Percentiles rank a stretch among this genome's conserved stretches.
These are phyloP conservation scores for Crotalus tigris DNA, from an alignment of 2,113 vertebrate genomes.

Conservation along the genomic window DNA sequence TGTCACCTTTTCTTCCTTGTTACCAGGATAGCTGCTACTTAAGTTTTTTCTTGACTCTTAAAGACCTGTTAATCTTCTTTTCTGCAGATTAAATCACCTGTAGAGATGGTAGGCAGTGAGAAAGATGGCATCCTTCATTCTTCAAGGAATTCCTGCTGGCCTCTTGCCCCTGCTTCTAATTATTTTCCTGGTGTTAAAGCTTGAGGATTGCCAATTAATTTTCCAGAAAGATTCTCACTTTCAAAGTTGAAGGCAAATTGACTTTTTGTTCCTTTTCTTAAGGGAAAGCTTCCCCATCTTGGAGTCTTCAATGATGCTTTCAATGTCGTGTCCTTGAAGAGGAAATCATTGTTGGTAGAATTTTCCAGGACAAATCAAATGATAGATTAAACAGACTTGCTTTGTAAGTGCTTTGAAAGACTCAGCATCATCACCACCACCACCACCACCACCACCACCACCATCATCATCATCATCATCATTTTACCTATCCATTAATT, in stretches of 20 bases:
- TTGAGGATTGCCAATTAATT: conserved; percentile 55
- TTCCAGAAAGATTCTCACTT: conserved; percentile 47
- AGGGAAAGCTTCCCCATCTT: conserved; percentile 8
- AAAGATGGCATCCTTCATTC: conserved; percentile 15
- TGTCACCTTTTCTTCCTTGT: background rate
- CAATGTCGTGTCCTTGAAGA: background rate
- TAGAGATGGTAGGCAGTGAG: conserved; percentile 17
- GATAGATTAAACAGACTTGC: background rate
- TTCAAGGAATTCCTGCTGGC: conserved; percentile 21
- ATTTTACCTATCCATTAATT: too few species aligned
- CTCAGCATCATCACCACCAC: too few species aligned
- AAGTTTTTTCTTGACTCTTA: conserved; percentile 27
- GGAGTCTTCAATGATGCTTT: conserved; percentile 31
- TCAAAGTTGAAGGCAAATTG: conserved; percentile 51
- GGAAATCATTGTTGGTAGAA: background rate
- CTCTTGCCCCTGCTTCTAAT: conserved; percentile 37
- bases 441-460: too few species aligned
- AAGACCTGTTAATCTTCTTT: conserved; percentile 47
- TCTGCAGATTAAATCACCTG: conserved; percentile 18
- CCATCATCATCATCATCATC: too few species aligned
- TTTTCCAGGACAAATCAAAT: conserved; percentile 12
- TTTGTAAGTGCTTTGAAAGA: too few species aligned
- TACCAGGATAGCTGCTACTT: conserved; percentile 37
- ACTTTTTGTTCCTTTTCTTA: conserved; percentile 33
- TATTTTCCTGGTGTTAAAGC: conserved; percentile 37